Evolutionary conservation across 1,140 invertebrate genomes (phyloP).

Genomic region (Drosophila saltans): DNA sequence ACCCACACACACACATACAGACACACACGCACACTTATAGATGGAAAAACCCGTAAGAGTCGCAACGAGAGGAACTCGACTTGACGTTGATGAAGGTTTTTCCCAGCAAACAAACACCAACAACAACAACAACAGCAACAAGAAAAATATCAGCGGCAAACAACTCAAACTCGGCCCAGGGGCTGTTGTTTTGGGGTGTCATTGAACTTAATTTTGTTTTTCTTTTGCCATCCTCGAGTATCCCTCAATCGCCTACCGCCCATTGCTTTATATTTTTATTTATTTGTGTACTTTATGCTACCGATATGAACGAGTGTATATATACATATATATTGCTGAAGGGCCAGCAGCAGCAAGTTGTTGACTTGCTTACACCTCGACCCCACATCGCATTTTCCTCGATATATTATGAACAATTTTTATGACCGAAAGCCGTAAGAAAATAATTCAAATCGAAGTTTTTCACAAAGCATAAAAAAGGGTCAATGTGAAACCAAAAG

Average conservation of each 20-base stretch:
- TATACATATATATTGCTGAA: conserved; percentile 24
- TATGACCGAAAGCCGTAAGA: conserved; percentile 4
- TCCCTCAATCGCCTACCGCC: not conserved
- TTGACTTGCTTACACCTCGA: conserved; percentile 49
- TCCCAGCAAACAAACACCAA: conserved; percentile 13
- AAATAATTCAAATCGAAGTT: conserved; percentile 12
- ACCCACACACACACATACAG: conserved; percentile 4
- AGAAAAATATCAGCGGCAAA: conserved; percentile 20
- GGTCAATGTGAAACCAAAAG: not conserved
- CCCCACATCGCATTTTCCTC: not conserved
- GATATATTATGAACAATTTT: conserved; percentile 1
- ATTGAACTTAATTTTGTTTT: conserved; percentile 79
- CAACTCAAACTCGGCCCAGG: conserved; percentile 53
- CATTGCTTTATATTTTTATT: conserved; percentile 65
- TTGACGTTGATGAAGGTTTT: conserved; percentile 73
- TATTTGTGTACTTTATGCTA: conserved; percentile 75
- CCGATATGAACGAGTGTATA: conserved; percentile 49
- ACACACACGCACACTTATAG: not conserved
- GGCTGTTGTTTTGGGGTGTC: conserved; percentile 70
- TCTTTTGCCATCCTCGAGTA: conserved; percentile 21
- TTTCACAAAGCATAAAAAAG: not conserved
- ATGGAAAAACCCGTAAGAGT: not conserved
- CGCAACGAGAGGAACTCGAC: conserved; percentile 29
- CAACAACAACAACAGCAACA: conserved; percentile 33
- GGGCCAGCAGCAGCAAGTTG: conserved; percentile 45